phyloP scores from a whole-genome alignment of 2,113 vertebrate species.

The Xenopus borealis region DNA sequence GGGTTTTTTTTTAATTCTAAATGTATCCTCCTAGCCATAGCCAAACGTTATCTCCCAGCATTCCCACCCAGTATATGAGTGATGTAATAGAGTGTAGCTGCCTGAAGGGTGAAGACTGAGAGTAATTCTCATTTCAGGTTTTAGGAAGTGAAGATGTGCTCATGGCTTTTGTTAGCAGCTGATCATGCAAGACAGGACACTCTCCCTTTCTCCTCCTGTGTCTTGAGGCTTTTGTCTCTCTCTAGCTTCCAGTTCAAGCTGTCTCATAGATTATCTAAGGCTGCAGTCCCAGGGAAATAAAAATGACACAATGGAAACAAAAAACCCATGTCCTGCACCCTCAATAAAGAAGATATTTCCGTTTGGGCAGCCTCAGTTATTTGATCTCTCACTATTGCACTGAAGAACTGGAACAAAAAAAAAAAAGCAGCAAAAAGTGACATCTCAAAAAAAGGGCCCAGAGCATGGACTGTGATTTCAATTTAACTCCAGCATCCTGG shows the following conservation, averaged over 20 bases:
- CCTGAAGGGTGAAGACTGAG: too few species aligned
- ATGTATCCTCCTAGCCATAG: too few species aligned
- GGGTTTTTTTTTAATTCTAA: too few species aligned
- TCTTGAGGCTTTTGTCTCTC: conserved; percentile 5
- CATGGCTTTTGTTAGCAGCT: conserved; percentile 33
- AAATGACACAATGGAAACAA: conserved; percentile 30
- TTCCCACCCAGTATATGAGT: background rate
- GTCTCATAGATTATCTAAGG: conserved; percentile 45
- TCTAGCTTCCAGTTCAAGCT: conserved; percentile 4
- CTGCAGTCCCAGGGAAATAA: conserved; percentile 42
- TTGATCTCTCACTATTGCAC: conserved; percentile 27
- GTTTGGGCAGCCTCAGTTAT: conserved; percentile 39
- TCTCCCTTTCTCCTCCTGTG: conserved; percentile 28
- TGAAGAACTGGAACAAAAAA: background rate
- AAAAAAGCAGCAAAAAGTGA: too few species aligned
- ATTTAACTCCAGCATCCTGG: conserved; percentile 11
- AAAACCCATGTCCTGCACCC: conserved; percentile 49
- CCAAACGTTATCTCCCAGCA: too few species aligned
- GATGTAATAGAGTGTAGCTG: too few species aligned
- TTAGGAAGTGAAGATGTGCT: too few species aligned
- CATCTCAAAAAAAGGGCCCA: background rate
- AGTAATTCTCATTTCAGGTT: too few species aligned
- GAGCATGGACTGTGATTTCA: conserved; percentile 11
- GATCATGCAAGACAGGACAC: conserved; percentile 8
- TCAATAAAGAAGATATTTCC: conserved; percentile 51